Conservation (phyloP, 2,888 invertebrate genomes). For the Drosophila siamana region DNA sequence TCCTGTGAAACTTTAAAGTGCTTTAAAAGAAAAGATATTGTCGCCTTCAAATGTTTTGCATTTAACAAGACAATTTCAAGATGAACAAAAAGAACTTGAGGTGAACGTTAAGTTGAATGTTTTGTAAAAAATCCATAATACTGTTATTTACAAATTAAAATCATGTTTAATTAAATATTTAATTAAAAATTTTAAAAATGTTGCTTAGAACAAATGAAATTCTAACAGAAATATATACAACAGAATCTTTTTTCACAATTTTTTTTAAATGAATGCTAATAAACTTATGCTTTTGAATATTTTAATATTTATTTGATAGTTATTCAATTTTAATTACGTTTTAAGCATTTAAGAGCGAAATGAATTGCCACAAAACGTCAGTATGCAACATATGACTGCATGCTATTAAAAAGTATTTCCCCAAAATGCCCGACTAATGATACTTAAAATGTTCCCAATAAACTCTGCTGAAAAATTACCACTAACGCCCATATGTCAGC, state of each 20-base stretch:
- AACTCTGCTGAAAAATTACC: conserved; percentile 75
- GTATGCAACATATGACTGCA: conserved; percentile 16
- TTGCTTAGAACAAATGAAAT: too few relatives aligned
- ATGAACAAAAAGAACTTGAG: not conserved
- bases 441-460: conserved; percentile 59
- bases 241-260: too few relatives aligned
- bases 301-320: not conserved
- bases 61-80: not conserved
- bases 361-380: not conserved
- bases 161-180: too few relatives aligned
- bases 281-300: not conserved
- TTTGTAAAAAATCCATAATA: too few relatives aligned
- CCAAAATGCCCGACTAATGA: conserved; percentile 49
- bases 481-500: conserved; percentile 80
- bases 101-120: too few relatives aligned
- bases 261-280: too few relatives aligned
- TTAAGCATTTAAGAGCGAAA: not conserved
- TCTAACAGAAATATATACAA: too few relatives aligned
- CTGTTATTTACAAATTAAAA: too few relatives aligned
- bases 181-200: too few relatives aligned
- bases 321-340: not conserved
- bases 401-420: conserved; percentile 37
- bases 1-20: conserved; percentile 20
- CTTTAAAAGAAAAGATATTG: not conserved
- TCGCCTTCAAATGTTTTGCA: not conserved